A percentile compares a stretch with the other conserved stretches of the same genome.
Conservation (phyloP, 1,140 invertebrate genomes). For the Papilio helenus region DNA sequence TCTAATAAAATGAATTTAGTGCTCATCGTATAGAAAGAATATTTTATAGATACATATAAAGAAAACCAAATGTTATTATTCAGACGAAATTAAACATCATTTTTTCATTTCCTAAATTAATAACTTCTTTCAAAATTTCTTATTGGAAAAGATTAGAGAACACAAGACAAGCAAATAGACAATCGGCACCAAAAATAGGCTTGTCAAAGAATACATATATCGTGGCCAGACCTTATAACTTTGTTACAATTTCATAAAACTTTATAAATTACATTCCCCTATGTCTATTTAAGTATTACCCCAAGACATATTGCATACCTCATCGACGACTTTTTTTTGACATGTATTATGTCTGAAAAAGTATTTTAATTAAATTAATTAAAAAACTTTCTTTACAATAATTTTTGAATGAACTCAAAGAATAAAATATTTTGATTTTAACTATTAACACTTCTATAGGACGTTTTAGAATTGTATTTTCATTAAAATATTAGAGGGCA, state of each 20-base stretch:
- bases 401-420: no score
- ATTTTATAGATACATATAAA: neutral
- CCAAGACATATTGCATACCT: neutral
- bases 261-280: neutral
- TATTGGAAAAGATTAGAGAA: neutral
- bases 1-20: conserved; percentile 48
- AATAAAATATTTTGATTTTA: no score
- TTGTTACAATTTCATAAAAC: neutral
- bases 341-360: no score
- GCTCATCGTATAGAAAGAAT: conserved; percentile 28
- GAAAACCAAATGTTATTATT: neutral
- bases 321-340: no score
- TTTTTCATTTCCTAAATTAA: neutral
- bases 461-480: no score
- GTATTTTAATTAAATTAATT: no score
- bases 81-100: neutral
- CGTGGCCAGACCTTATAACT: neutral
- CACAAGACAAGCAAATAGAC: neutral
- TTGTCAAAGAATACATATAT: neutral
- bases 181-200: neutral
- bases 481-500: neutral
- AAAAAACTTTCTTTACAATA: no score
- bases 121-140: neutral
- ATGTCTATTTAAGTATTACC: neutral
- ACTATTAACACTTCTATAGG: no score